Evolutionary conservation across 2,888 invertebrate genomes (phyloP), one percentile per base, ranked within the genome.

Genomic region (Chesias legatella): DNA sequence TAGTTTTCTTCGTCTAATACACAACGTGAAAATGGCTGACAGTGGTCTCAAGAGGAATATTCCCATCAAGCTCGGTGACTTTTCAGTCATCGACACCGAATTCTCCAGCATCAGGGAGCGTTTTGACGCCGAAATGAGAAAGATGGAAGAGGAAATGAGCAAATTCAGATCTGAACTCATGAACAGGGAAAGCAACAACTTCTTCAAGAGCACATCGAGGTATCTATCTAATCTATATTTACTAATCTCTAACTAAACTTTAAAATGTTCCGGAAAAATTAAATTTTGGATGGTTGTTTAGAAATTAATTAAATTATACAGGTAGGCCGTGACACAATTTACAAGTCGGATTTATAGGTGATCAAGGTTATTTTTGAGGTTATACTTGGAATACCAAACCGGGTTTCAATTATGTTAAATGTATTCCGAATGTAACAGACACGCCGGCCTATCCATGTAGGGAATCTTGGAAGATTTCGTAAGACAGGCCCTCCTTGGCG

Each of bases 131-230:
- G 98, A 98, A 91, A 98, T 98, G 98, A 92, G 94, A 70, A 96
- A 97, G 89, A 98, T 98, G 96, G 98, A 98, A 90, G 98, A 98
- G 71, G 98, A 98, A 90, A 98, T 98, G 98, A 94, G 94, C 79
- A 94, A 94, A 89, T 97, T 97, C 90, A 92, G 97, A 66, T 94
- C 95, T 58, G 96, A 97, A 79, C 90, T 97, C 54, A 95, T 97
- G 94, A 96, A 95, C 84, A 93, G 95, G 72, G 97, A 97, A 83
- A 94, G 95, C 72, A 94, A 94, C 81, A 95, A 95, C 74, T 95
- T 96, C 90, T 96, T 96, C 89, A 95, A 95, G 89, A 94, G 93
- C 79, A 94, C 95, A 66, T 93, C 94, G 73, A 95, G 95, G 95
- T 96, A 92, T 73, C 73, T 80, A 82, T 82, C 63, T 58, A 54